Conservation (phyloP, 2,113 vertebrate genomes). For the Ochotona curzoniae region DNA sequence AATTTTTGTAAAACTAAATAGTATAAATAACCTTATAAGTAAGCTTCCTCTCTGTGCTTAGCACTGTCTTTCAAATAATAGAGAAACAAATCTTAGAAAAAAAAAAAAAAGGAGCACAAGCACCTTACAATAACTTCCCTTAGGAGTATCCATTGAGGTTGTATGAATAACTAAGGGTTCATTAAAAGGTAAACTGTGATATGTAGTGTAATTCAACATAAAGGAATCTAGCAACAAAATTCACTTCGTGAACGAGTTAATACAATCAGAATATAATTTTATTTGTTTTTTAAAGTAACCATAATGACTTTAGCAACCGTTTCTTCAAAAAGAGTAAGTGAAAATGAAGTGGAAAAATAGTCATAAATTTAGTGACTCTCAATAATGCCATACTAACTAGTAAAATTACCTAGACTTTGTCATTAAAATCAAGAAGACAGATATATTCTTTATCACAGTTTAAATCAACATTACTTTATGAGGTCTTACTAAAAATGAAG, state of each 20-base stretch:
- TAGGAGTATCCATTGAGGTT: not conserved
- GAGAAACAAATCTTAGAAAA: too few species aligned
- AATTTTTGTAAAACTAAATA: not conserved
- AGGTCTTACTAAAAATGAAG: conserved; percentile 6
- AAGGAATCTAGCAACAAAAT: not conserved
- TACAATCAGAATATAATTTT: conserved; percentile 51
- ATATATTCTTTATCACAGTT: not conserved
- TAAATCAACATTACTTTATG: not conserved
- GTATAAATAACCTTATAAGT: not conserved
- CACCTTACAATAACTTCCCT: not conserved
- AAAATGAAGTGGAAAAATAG: not conserved
- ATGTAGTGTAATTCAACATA: not conserved
- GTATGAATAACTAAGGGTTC: not conserved
- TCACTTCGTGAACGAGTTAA: conserved; percentile 24
- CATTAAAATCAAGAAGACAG: not conserved
- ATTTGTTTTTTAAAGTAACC: not conserved
- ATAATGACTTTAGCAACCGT: not conserved
- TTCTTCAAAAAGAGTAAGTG: conserved; percentile 28
- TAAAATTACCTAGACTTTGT: not conserved
- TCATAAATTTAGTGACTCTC: conserved; percentile 4
- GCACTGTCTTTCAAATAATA: too few species aligned
- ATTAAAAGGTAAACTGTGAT: not conserved
- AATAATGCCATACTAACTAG: not conserved
- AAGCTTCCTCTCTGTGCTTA: too few species aligned
- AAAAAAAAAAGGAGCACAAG: not conserved